Base-by-base conservation (phyloP, 2,113 vertebrate genomes). In the Cathartes aura region DNA sequence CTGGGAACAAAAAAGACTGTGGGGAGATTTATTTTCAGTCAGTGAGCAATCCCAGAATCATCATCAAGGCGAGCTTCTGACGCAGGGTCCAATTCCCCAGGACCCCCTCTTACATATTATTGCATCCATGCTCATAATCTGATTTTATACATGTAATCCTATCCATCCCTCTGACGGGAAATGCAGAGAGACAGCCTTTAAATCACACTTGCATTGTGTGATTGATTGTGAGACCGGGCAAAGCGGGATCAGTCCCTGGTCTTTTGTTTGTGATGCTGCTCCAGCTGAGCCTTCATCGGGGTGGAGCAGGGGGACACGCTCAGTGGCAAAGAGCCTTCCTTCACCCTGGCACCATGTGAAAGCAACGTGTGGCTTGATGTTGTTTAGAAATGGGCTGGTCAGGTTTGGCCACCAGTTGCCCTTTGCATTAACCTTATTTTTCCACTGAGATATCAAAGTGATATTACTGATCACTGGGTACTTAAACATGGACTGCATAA, bases 221-320 rank as follows among this genome's bases (percentile, higher is more conserved):
- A 38, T 38, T 38, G 38, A 38, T 38, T 2, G 1, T 55, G 63
- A 86, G 67, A 45, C 12, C 0, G 0, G 30, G 53, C 53, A 66
- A 72, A 76, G 71, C 10, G 40, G 50, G 71, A 76, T 81, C 74
- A 78, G 59, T 18, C 63, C 56, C 52, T 12, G 9, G 6, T 53
- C 30, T 80, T 38, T 19, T 5, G 15, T 53, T 29, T 13, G 32
- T 5, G 4, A 30, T 11, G 47, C 8, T 52, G 52, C 32, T 80
- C 64, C 92, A 66, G 27, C 34, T 38, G 67, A 80, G 40, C 62
- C 48, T 32, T 60, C 53, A 11, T 2, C 0, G 0, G 30, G 23
- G 19, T 19, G 34, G 19, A 73, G 36, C 40, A 42, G 48, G 27
- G 42, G 43, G 19, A 27, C 15, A 16, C 0, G 0, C 3, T 2